A percentile compares a stretch with the other conserved stretches of the same genome.
phyloP scores from a whole-genome alignment of 2,888 invertebrate genomes.

The Diarsia rubi region DNA sequence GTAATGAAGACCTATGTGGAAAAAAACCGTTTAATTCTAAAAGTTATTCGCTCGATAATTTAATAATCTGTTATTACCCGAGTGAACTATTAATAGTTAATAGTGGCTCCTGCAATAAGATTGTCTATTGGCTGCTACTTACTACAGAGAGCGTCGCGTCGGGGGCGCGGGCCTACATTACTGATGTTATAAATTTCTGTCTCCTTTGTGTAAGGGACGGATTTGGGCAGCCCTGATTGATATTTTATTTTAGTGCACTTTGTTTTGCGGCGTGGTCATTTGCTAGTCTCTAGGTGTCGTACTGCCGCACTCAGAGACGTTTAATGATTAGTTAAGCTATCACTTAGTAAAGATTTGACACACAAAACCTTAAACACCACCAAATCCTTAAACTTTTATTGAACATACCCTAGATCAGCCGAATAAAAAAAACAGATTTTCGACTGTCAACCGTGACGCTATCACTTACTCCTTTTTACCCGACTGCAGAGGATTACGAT shows the following conservation, averaged over 20 bases:
- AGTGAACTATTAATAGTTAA: constrained; percentile 46
- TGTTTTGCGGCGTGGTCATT: background rate
- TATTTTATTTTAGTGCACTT: background rate
- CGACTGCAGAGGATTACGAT: too few relatives aligned
- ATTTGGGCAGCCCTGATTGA: constrained; percentile 22
- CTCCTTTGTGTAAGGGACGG: constrained; percentile 51
- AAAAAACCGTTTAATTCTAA: background rate
- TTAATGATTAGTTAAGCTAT: too few relatives aligned
- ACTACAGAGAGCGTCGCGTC: constrained; percentile 7
- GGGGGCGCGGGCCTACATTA: constrained; percentile 51
- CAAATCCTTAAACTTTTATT: too few relatives aligned
- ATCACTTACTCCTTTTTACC: too few relatives aligned
- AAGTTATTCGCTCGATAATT: background rate
- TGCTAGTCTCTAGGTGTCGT: too few relatives aligned
- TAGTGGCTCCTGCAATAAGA: constrained; percentile 43
- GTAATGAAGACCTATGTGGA: too few relatives aligned
- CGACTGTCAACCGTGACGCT: too few relatives aligned
- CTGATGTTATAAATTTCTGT: constrained; percentile 66
- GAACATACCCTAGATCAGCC: too few relatives aligned
- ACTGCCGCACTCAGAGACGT: too few relatives aligned
- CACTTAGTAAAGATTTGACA: too few relatives aligned
- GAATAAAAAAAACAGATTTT: too few relatives aligned
- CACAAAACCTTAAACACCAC: too few relatives aligned
- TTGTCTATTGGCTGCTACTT: constrained; percentile 58
- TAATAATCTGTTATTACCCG: background rate